Percentiles rank a stretch among this genome's conserved stretches.
Conservation (phyloP, 2,888 invertebrate species). For the Ypsolopha sequella region DNA sequence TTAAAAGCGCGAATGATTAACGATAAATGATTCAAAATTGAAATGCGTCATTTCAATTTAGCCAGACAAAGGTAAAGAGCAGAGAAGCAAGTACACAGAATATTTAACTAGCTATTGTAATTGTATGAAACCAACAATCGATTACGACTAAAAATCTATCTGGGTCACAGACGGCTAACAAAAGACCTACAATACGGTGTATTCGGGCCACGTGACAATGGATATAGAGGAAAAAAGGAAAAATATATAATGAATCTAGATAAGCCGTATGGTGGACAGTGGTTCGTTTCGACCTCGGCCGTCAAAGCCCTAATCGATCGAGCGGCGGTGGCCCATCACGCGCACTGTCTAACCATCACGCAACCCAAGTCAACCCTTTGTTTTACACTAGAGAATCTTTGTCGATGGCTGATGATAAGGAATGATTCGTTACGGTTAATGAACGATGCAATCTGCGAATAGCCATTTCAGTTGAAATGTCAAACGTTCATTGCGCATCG, state of each 20-base stretch:
- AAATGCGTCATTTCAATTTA: too few species aligned
- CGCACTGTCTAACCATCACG: conserved; percentile 28
- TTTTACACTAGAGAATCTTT: conserved; percentile 3
- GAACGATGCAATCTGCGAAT: not conserved
- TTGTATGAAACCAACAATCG: conserved; percentile 30
- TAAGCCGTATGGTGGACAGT: conserved; percentile 60
- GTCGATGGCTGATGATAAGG: not conserved
- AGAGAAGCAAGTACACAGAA: not conserved
- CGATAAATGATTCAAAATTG: too few species aligned
- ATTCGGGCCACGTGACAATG: conserved; percentile 45
- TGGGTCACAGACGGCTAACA: conserved; percentile 54
- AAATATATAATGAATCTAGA: conserved; percentile 57
- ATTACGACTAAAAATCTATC: conserved; percentile 46
- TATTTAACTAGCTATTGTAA: conserved; percentile 21
- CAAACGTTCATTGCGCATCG: not conserved
- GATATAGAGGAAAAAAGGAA: conserved; percentile 37
- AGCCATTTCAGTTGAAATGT: not conserved
- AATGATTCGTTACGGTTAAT: not conserved
- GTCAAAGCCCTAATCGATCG: conserved; percentile 64
- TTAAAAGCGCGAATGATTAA: too few species aligned
- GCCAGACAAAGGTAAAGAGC: too few species aligned
- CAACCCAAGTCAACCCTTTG: conserved; percentile 21
- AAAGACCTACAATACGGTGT: conserved; percentile 33
- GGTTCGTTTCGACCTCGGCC: conserved; percentile 57
- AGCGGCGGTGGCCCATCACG: conserved; percentile 42